Evolutionary conservation across 2,888 invertebrate species (phyloP).

Genomic region (Homarus gammarus): DNA sequence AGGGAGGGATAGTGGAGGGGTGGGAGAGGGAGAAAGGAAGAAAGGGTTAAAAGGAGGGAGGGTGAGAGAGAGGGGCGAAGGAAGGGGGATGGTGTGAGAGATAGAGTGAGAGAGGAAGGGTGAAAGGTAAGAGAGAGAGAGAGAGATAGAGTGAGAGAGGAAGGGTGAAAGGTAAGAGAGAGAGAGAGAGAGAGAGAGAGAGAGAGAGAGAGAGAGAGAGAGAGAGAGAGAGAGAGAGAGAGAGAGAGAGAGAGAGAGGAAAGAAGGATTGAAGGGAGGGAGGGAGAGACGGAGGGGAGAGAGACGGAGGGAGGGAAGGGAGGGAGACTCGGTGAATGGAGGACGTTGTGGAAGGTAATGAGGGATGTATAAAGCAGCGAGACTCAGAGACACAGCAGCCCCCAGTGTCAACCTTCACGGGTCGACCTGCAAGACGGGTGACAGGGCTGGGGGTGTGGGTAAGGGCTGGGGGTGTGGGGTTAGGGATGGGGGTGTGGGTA

Average conservation of each 20-base stretch:
- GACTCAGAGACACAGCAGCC: no score
- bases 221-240: background rate
- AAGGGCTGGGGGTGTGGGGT: no score
- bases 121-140: background rate
- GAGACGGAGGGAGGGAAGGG: background rate
- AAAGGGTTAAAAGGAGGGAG: slow-evolving; percentile 1
- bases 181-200: background rate
- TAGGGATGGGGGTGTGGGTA: no score
- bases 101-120: background rate
- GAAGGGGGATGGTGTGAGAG: background rate
- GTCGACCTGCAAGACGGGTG: no score
- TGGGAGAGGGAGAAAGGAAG: slow-evolving; percentile 10
- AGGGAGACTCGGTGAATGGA: no score
- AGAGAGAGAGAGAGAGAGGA: background rate
- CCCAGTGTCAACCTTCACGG: no score
- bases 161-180: no score
- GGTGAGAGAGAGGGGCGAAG: background rate
- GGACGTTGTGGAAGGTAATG: no score
- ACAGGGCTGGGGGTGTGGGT: no score
- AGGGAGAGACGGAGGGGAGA: background rate
- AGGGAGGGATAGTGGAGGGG: background rate
- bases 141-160: no score
- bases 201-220: slow-evolving; percentile 4
- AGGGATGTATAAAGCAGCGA: no score
- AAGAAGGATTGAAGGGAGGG: background rate